Evolutionary conservation across 2,797 vertebrate genomes (phyloP).

Genomic region (Leuciscus waleckii): DNA sequence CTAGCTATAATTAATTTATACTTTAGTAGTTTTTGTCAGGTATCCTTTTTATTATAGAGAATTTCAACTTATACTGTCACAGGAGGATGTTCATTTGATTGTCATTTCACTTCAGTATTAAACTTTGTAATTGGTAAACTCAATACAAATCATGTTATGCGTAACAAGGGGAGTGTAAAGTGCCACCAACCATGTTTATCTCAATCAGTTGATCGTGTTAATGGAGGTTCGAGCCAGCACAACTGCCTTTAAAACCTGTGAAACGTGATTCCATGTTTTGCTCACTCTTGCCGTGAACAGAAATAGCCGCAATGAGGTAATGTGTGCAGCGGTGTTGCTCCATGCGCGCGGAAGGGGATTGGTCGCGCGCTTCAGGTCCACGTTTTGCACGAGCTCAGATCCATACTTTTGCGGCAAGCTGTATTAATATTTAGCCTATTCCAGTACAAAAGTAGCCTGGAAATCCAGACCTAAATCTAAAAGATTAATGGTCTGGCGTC

Average conservation of each 20-base stretch:
- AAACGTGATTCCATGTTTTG: constrained; percentile 57
- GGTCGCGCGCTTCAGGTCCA: constrained; percentile 54
- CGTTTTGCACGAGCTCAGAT: constrained; percentile 61
- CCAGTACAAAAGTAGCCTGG: neutral
- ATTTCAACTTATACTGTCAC: neutral
- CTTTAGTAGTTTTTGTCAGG: neutral
- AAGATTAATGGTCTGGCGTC: too few relatives aligned
- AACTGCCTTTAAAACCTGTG: constrained; percentile 38
- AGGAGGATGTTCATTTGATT: neutral
- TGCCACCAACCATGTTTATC: neutral
- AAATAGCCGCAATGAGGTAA: constrained; percentile 65
- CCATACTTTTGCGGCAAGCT: constrained; percentile 70
- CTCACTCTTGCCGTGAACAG: constrained; percentile 55
- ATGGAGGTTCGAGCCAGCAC: neutral
- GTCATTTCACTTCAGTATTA: neutral
- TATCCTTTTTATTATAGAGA: neutral
- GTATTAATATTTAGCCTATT: neutral
- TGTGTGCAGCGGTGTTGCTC: constrained; percentile 56
- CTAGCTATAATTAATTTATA: neutral
- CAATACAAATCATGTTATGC: neutral
- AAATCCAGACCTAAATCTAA: too few relatives aligned
- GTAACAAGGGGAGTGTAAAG: neutral
- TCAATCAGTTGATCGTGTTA: constrained; percentile 1
- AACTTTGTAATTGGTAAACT: neutral
- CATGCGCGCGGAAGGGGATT: constrained; percentile 33